Percentiles rank a stretch among this genome's conserved stretches.
phyloP scores from a whole-genome alignment of 53 echinoderm and acorn worm species.

The Paelopatides confundens region DNA sequence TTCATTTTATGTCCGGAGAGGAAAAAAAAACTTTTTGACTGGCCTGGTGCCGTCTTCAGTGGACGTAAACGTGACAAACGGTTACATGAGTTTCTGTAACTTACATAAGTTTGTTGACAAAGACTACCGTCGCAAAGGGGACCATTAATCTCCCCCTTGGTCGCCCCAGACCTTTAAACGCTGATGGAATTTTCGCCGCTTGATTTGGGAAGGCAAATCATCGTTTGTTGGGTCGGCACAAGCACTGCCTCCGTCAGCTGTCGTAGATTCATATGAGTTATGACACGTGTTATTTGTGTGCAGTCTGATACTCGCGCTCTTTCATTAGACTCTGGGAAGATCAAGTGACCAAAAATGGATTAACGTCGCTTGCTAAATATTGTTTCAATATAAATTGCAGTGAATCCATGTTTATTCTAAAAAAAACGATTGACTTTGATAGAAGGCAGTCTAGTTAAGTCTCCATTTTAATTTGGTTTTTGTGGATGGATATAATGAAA shows the following conservation, averaged over 20 bases:
- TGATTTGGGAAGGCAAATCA: constrained; percentile 28
- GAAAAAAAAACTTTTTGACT: neutral
- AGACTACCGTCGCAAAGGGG: constrained; percentile 33
- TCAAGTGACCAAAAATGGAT: neutral
- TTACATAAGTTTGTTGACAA: constrained; percentile 34
- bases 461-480: no score
- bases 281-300: constrained; percentile 50
- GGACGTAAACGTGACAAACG: neutral
- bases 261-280: constrained; percentile 25
- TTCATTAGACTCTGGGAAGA: neutral
- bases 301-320: neutral
- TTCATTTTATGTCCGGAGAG: neutral
- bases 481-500: no score
- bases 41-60: neutral
- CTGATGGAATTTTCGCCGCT: constrained; percentile 40
- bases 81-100: constrained; percentile 13
- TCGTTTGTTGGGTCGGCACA: constrained; percentile 27
- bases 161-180: constrained; percentile 53
- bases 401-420: neutral
- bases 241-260: constrained; percentile 43
- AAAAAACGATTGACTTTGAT: neutral
- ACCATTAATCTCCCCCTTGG: constrained; percentile 14
- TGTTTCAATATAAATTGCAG: neutral
- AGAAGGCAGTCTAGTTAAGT: no score
- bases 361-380: neutral